phyloP scores from a whole-genome alignment of 1,140 invertebrate genomes.

The Melitaea cinxia region DNA sequence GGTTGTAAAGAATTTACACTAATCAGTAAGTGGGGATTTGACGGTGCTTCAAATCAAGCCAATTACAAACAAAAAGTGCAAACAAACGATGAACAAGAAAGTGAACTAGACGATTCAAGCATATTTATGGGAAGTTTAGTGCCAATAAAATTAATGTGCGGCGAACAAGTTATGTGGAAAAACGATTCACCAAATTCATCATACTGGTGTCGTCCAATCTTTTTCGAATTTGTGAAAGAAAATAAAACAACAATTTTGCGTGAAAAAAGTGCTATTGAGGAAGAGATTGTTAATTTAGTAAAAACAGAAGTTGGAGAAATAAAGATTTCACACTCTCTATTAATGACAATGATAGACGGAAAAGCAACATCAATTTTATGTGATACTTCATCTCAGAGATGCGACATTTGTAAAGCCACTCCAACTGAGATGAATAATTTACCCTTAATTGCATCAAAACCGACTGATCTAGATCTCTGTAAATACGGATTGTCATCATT shows the following conservation, averaged over 20 bases:
- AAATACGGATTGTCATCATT: too few relatives aligned
- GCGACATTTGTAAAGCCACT: too few relatives aligned
- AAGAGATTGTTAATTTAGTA: not conserved
- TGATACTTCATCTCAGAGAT: not conserved
- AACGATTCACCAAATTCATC: not conserved
- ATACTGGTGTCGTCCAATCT: not conserved
- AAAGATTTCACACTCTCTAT: not conserved
- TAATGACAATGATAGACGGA: not conserved
- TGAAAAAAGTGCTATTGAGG: not conserved
- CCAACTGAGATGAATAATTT: not conserved
- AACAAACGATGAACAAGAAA: not conserved
- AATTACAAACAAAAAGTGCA: not conserved
- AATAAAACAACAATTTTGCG: not conserved
- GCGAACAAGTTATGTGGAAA: not conserved
- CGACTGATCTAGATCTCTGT: too few relatives aligned
- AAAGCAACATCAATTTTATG: not conserved
- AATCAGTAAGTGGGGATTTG: not conserved
- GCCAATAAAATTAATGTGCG: not conserved
- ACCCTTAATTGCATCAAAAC: not conserved
- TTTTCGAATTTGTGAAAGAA: not conserved
- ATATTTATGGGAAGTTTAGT: not conserved
- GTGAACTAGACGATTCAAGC: not conserved
- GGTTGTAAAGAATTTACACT: not conserved
- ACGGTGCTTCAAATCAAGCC: not conserved
- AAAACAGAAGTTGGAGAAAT: not conserved